Evolutionary conservation across 1,140 invertebrate genomes (phyloP), one percentile per base, ranked within the genome.

Genomic region (Chlorops oryzae): DNA sequence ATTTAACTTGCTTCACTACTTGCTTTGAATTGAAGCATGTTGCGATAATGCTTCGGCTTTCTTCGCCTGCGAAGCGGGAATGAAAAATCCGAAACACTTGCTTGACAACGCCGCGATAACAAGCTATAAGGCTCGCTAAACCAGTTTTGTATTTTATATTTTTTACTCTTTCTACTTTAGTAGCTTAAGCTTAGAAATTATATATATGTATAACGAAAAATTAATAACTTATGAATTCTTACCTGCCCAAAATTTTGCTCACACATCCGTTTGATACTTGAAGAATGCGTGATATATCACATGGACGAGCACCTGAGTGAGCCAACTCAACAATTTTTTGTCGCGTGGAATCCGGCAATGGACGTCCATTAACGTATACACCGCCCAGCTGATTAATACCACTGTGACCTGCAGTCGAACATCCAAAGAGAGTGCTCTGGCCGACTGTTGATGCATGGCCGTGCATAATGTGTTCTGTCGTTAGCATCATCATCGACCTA

Each of bases 331-430:
- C 92, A 61, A 96, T 96, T 78, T 92, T 90, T 75, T 96, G 91
- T 43, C 95, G 78, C 37, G 93, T 96, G 41, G 88, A 88, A 74
- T 97, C 94, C 10, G 95, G 94, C 60, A 98, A 79, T 39, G 96
- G 96, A 59, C 96, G 80, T 38, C 95, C 96, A 74, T 95, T 94
- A 69, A 98, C 93, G 81, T 96, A 98, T 44, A 94, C 92, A 59
- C 96, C 96, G 55, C 96, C 95, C 65, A 98, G 81, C 80, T 98
- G 96, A 80, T 98, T 98, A 67, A 98, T 90, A 62, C 94, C 92
- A 75, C 90, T 93, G 80, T 95, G 92, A 75, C 92, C 92, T 86
- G 81, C 63, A 43, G 84, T 81, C 24, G 84, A 86, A 70, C 84
- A 86, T 47, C 84, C 84, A 75, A 86, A 86, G 55, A 86, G 77